Base-by-base conservation (phyloP, 2,113 vertebrate species). In the Oostethus manadensis region DNA sequence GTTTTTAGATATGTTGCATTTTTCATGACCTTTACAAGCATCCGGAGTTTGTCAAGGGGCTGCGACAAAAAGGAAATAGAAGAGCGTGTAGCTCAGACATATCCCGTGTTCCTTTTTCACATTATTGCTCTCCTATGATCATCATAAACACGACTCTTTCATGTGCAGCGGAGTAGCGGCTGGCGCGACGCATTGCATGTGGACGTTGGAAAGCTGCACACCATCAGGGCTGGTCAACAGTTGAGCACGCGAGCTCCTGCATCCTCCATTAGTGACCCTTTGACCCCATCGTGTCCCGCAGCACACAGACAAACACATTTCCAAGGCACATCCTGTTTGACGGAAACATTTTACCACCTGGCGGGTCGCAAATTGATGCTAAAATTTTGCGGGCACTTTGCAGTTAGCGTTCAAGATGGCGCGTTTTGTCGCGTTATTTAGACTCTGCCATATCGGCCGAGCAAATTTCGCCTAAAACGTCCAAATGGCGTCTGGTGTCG, bases 21-120 rank as follows among this genome's bases (percentile, higher is more conserved):
- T 87, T 88, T 85, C 72, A 84, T 85, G 82, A 77, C 80, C 77
- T 80, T 85, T 86, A 79, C 63, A 79, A 74, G 70, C 68, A 68
- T 80, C 61, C 49, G 1, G 42, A 42, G 26, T 20, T 65, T 57
- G 77, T 75, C 77, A 51, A 38, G 55, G 68, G 74, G 8, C 29
- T 33, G 29, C 8, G 29, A 8, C 29, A 33, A 7, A 33, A 26
- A 26, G 5, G 23, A 81, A 45, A 6, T 38, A 38, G 35, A 38
- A 40, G 13, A 11, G 10, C 38, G 0, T 1, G 23, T 29, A 10
- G 4, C 43, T 26, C 38, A 42, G 38, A 40, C 53, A n/a, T 18
- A 55, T 33, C n/a, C 22, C 62, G 13, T 56, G 13, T 26, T 60
- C 46, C 38, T 61, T 40, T 50, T 45, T 48, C 18, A 42, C 20